Percentiles rank a stretch among this genome's conserved stretches.
phyloP scores from a whole-genome alignment of 2,888 invertebrate genomes.

The Lepidonotus clava region DNA sequence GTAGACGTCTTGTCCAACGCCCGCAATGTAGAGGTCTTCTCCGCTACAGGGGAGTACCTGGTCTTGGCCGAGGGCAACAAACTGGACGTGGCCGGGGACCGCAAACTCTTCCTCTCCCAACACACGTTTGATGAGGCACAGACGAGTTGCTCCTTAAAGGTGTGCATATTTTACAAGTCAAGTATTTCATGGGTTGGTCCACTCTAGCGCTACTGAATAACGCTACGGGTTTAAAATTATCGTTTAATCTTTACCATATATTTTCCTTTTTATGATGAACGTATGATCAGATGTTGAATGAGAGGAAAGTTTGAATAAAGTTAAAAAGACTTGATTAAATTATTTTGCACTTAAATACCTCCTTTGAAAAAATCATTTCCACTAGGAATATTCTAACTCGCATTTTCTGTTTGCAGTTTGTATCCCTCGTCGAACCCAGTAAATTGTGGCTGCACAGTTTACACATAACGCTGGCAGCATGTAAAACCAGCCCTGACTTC shows the following conservation, averaged over 20 bases:
- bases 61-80: background rate
- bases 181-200: too few relatives aligned
- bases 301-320: too few relatives aligned
- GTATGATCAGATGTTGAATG: too few relatives aligned
- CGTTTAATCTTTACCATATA: too few relatives aligned
- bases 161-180: too few relatives aligned
- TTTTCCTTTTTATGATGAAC: too few relatives aligned
- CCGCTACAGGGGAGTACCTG: constrained; percentile 23
- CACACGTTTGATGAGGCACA: constrained; percentile 48
- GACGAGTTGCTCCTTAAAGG: constrained; percentile 1
- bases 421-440: constrained; percentile 15
- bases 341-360: too few relatives aligned
- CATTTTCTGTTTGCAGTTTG: constrained; percentile 41
- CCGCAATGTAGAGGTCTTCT: constrained; percentile 40
- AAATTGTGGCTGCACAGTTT: constrained; percentile 48
- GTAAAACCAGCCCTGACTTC: background rate
- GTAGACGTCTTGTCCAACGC: constrained; percentile 48
- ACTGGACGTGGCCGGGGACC: constrained; percentile 15
- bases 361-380: too few relatives aligned
- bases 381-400: too few relatives aligned
- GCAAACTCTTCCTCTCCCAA: constrained; percentile 41
- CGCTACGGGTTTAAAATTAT: too few relatives aligned
- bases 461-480: constrained; percentile 12
- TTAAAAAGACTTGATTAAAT: too few relatives aligned
- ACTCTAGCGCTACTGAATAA: too few relatives aligned